Evolutionary conservation across 2,797 vertebrate genomes (phyloP).

Genomic region (Eospalax fontanierii): DNA sequence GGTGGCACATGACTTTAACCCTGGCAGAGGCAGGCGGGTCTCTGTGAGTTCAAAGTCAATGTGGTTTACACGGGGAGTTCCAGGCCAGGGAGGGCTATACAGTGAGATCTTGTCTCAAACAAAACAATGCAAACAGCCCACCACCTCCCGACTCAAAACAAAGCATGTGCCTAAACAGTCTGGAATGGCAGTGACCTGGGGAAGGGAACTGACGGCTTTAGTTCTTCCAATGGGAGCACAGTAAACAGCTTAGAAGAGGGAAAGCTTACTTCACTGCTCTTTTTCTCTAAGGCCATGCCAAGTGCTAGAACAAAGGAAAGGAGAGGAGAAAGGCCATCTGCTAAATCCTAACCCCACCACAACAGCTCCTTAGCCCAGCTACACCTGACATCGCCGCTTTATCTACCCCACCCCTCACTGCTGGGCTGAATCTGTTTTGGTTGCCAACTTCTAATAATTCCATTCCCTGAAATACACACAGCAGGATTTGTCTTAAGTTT

Average conservation of each 20-base stretch:
- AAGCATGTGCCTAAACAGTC: neutral
- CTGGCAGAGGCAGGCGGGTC: no score
- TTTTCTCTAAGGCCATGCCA: neutral
- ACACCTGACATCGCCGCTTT: neutral
- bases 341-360: neutral
- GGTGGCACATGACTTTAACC: no score
- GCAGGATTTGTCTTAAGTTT: neutral
- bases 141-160: neutral
- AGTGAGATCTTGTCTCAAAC: no score
- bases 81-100: no score
- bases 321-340: neutral
- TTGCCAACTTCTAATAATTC: neutral
- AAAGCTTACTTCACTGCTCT: neutral
- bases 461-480: neutral
- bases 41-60: no score
- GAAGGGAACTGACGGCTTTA: neutral
- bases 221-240: neutral
- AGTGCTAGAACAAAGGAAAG: conserved; percentile 24
- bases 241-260: neutral
- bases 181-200: neutral
- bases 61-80: no score
- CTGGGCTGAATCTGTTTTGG: neutral
- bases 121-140: neutral
- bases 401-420: no score
- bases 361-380: neutral